A percentile compares a stretch with the other conserved stretches of the same genome.
phyloP scores from a whole-genome alignment of 2,113 vertebrate species.

The Cyanoramphus novaezelandiae region DNA sequence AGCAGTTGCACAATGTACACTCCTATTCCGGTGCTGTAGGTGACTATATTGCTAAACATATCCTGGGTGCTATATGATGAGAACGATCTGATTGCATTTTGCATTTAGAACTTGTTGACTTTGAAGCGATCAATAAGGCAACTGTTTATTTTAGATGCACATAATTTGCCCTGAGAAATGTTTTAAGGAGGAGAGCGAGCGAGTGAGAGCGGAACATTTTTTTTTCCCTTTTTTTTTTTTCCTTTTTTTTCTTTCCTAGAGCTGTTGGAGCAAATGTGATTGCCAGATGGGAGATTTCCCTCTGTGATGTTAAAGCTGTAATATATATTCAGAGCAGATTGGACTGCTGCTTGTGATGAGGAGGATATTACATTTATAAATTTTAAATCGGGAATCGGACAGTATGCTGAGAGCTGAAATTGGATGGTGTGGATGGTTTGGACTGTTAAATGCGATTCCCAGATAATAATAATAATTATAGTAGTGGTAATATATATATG shows the following conservation, averaged over 20 bases:
- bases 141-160: conserved; percentile 86
- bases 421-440: conserved; percentile 75
- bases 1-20: conserved; percentile 37
- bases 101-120: conserved; percentile 85
- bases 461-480: conserved; percentile 71
- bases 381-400: conserved; percentile 86
- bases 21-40: conserved; percentile 68
- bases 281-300: conserved; percentile 89
- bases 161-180: conserved; percentile 85
- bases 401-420: conserved; percentile 82
- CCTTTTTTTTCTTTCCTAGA: conserved; percentile 59
- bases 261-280: conserved; percentile 86
- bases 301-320: conserved; percentile 90
- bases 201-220: conserved; percentile 69
- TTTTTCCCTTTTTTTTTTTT: neutral
- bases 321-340: conserved; percentile 94
- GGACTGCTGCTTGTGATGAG: conserved; percentile 86
- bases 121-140: conserved; percentile 79
- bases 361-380: conserved; percentile 90
- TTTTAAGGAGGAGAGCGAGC: conserved; percentile 75
- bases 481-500: conserved; percentile 56
- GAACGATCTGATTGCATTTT: conserved; percentile 76
- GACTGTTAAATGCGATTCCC: conserved; percentile 74
- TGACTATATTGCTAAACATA: conserved; percentile 70
- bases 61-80: conserved; percentile 46